Conservation (phyloP, 2,888 invertebrate genomes). For the Pinctada fucata region DNA sequence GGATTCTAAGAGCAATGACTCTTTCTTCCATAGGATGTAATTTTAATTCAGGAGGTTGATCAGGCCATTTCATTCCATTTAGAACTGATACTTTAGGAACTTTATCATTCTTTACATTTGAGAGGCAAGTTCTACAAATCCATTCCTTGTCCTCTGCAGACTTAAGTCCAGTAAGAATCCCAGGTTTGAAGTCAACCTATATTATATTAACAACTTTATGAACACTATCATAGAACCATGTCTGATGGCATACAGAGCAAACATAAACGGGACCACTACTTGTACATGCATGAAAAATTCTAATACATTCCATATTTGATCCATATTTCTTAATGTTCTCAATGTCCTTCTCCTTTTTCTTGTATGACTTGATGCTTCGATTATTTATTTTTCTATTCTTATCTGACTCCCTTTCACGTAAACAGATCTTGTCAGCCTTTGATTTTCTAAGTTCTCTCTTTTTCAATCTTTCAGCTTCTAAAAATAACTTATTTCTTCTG, state of each 20-base stretch:
- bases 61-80: slow-evolving; percentile 47
- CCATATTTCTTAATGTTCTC: slow-evolving; percentile 11
- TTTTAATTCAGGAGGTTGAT: slow-evolving; percentile 40
- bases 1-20: too few species aligned
- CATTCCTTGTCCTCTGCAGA: too few species aligned
- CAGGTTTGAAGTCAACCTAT: neutral
- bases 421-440: too few species aligned
- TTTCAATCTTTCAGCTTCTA: too few species aligned
- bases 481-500: neutral
- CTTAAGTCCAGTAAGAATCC: too few species aligned
- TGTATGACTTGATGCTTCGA: too few species aligned
- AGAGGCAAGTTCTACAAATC: too few species aligned
- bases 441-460: too few species aligned
- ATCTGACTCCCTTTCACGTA: too few species aligned
- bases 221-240: slow-evolving; percentile 28
- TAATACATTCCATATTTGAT: slow-evolving; percentile 11
- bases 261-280: slow-evolving; percentile 25
- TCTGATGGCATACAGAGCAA: slow-evolving; percentile 31
- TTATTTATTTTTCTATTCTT: too few species aligned
- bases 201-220: slow-evolving; percentile 5
- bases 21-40: slow-evolving; percentile 42
- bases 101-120: slow-evolving; percentile 28
- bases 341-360: slow-evolving; percentile 5
- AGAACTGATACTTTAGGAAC: slow-evolving; percentile 35
- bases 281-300: slow-evolving; percentile 7